phyloP scores from a whole-genome alignment of 2,888 invertebrate genomes.

The Hypomecis atomaria region DNA sequence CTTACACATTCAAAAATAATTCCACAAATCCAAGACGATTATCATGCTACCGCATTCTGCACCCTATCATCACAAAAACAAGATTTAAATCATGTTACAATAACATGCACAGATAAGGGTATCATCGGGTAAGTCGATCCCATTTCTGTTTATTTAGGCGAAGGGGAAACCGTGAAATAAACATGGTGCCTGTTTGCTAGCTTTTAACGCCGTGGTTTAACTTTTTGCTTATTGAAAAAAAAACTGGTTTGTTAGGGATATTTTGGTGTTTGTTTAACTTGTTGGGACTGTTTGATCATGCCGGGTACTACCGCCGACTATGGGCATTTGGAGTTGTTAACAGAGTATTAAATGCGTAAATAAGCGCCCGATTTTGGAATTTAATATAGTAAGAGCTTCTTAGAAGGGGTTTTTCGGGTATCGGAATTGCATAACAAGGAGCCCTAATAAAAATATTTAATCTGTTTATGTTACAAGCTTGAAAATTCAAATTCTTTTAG shows the following conservation, averaged over 20 bases:
- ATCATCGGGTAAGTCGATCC: slow-evolving; percentile 46
- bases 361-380: slow-evolving; percentile 6
- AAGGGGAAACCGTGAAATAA: slow-evolving; percentile 39
- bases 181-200: slow-evolving; percentile 38
- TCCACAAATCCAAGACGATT: slow-evolving; percentile 4
- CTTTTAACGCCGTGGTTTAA: slow-evolving; percentile 37
- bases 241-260: slow-evolving; percentile 35
- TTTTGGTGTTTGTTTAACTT: slow-evolving; percentile 23
- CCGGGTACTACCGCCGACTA: slow-evolving; percentile 5
- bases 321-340: slow-evolving; percentile 11
- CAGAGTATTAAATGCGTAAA: slow-evolving; percentile 19
- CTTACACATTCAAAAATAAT: slow-evolving; percentile 8
- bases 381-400: slow-evolving; percentile 10
- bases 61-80: neutral
- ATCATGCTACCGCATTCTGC: slow-evolving; percentile 3
- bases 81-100: slow-evolving; percentile 8
- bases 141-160: slow-evolving; percentile 47
- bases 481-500: too few species aligned
- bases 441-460: too few species aligned
- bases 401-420: neutral
- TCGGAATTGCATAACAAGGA: too few species aligned
- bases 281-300: slow-evolving; percentile 19
- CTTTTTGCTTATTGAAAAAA: slow-evolving; percentile 29
- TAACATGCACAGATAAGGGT: slow-evolving; percentile 23
- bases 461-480: too few species aligned